phyloP scores from a whole-genome alignment of 2,113 vertebrate species.

The Garra rufa region DNA sequence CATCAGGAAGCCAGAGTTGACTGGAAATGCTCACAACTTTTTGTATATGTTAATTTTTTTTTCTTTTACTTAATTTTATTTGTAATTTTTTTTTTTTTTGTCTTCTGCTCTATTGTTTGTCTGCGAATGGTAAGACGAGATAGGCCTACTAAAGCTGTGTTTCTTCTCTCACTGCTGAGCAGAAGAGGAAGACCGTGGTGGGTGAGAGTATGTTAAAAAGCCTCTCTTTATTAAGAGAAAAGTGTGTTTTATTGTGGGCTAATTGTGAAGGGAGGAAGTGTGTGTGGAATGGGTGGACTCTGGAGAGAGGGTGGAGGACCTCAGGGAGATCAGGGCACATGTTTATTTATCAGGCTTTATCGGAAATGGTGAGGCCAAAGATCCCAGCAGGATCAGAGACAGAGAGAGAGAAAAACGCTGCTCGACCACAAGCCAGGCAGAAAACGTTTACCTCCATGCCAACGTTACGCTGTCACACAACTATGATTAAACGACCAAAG shows the following conservation, averaged over 20 bases:
- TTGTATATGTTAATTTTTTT: constrained; percentile 65
- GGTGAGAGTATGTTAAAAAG: constrained; percentile 28
- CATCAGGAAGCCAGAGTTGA: constrained; percentile 77
- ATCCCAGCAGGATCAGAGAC: constrained; percentile 74
- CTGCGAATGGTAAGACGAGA: constrained; percentile 43
- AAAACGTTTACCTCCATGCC: constrained; percentile 42
- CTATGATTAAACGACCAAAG: constrained; percentile 48
- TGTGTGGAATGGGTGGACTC: constrained; percentile 70
- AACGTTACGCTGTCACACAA: constrained; percentile 23
- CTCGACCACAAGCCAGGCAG: constrained; percentile 18
- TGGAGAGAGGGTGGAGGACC: constrained; percentile 74
- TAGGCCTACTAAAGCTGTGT: constrained; percentile 23
- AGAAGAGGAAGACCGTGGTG: constrained; percentile 26
- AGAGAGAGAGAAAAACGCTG: background rate
- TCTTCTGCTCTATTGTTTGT: constrained; percentile 68
- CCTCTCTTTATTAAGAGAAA: constrained; percentile 71
- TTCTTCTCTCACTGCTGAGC: constrained; percentile 36
- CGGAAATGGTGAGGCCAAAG: constrained; percentile 71
- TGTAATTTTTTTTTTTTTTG: constrained; percentile 59
- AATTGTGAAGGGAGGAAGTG: constrained; percentile 76
- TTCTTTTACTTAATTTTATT: constrained; percentile 66
- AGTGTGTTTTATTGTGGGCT: constrained; percentile 74
- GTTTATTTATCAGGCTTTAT: constrained; percentile 77
- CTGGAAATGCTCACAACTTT: constrained; percentile 72
- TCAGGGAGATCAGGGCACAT: constrained; percentile 70